These are phyloP conservation scores for Aphodius sticticus DNA, from an alignment of 2,888 invertebrate genomes.

Conservation along the genomic window DNA sequence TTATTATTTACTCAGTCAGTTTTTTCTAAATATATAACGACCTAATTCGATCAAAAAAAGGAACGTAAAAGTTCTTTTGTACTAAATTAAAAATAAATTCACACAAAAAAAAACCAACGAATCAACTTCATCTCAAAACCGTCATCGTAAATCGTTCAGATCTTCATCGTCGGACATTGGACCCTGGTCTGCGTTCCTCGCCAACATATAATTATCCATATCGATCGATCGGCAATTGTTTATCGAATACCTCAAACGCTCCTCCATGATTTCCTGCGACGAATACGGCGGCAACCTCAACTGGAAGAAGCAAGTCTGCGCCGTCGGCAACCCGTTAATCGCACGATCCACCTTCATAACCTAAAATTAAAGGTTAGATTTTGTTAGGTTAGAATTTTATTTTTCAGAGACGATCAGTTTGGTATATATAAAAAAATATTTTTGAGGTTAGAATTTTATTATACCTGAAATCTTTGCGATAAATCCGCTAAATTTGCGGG, in stretches of 20 bases:
- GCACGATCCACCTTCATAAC: slow-evolving; percentile 67
- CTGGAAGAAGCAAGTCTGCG: slow-evolving; percentile 71
- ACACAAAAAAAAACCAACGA: background rate
- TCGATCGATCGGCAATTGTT: slow-evolving; percentile 73
- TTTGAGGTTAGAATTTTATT: slow-evolving; percentile 8
- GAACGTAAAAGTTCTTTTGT: background rate
- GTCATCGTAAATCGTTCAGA: slow-evolving; percentile 14
- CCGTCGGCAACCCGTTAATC: slow-evolving; percentile 68
- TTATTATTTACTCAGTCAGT: background rate
- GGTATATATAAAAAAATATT: slow-evolving; percentile 4
- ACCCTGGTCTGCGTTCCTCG: slow-evolving; percentile 64
- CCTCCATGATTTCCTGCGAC: slow-evolving; percentile 67
- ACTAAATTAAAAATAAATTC: background rate
- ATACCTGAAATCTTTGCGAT: slow-evolving; percentile 70
- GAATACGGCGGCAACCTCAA: slow-evolving; percentile 69
- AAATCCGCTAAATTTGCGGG: slow-evolving; percentile 72
- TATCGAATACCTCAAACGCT: slow-evolving; percentile 70
- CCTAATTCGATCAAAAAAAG: background rate
- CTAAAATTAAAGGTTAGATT: slow-evolving; percentile 48
- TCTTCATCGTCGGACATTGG: slow-evolving; percentile 62
- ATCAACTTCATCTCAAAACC: background rate
- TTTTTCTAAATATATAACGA: background rate
- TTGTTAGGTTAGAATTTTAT: background rate
- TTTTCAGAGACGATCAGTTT: background rate
- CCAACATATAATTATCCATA: slow-evolving; percentile 75